Evolutionary conservation across 2,797 vertebrate genomes (phyloP).

Genomic region (Epinephelus coioides): DNA sequence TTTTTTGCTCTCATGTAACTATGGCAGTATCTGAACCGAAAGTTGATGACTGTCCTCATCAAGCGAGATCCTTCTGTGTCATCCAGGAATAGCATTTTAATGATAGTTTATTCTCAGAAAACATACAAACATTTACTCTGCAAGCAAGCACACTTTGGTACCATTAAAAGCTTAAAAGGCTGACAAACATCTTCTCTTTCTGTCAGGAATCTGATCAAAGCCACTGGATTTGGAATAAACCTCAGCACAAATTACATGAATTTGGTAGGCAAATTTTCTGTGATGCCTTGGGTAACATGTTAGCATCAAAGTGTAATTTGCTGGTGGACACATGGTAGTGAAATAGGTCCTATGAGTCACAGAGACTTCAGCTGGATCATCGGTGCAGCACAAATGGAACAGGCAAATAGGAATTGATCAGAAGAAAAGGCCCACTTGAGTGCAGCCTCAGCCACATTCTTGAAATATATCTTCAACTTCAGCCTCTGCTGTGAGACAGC

Average conservation of each 20-base stretch:
- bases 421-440: background rate
- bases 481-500: background rate
- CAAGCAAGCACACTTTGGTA: background rate
- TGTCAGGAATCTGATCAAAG: constrained; percentile 27
- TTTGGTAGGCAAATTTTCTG: constrained; percentile 10
- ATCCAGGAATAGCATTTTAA: constrained; percentile 56
- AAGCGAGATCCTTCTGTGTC: constrained; percentile 19
- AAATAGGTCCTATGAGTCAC: constrained; percentile 46
- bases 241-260: background rate
- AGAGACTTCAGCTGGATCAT: constrained; percentile 14
- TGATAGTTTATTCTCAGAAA: constrained; percentile 47
- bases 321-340: background rate
- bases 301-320: constrained; percentile 29
- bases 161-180: background rate
- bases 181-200: background rate
- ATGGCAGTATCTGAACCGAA: constrained; percentile 25
- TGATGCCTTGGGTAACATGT: constrained; percentile 6
- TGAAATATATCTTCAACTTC: constrained; percentile 1
- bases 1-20: constrained; percentile 51
- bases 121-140: constrained; percentile 14
- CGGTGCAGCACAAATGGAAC: background rate
- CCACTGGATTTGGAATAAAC: background rate
- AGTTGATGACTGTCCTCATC: constrained; percentile 27
- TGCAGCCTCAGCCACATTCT: background rate
- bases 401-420: background rate